Conservation (phyloP, 2,113 vertebrate genomes). For the Ailuropoda melanoleuca region DNA sequence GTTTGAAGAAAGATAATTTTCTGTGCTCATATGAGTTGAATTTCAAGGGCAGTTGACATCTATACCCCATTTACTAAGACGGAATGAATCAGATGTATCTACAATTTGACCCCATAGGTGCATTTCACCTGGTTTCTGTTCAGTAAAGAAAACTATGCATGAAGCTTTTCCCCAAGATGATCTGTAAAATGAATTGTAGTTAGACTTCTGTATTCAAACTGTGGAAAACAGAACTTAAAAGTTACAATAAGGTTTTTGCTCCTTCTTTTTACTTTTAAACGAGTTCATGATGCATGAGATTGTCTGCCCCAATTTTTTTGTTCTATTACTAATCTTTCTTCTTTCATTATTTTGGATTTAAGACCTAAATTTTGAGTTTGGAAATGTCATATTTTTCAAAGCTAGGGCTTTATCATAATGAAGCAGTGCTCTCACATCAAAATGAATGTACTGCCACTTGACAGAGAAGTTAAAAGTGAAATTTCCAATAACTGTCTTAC, state of each 20-base stretch:
- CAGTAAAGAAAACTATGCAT: neutral
- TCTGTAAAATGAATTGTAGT: constrained; percentile 17
- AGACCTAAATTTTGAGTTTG: constrained; percentile 63
- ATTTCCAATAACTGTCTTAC: constrained; percentile 44
- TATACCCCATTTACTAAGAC: neutral
- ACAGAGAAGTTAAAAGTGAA: constrained; percentile 68
- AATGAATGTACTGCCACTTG: constrained; percentile 55
- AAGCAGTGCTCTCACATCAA: constrained; percentile 53
- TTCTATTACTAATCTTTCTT: constrained; percentile 62
- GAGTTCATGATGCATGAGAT: constrained; percentile 10
- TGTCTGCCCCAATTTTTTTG: constrained; percentile 42
- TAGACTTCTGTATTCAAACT: neutral
- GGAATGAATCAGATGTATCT: neutral
- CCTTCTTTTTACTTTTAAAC: constrained; percentile 22
- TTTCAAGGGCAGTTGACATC: neutral
- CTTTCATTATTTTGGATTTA: constrained; percentile 62
- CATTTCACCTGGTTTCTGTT: constrained; percentile 22
- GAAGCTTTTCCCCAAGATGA: neutral
- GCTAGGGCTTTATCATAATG: constrained; percentile 63
- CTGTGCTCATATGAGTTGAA: neutral
- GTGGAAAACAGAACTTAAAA: constrained; percentile 21
- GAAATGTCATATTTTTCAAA: constrained; percentile 62
- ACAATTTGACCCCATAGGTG: neutral
- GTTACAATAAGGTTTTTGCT: constrained; percentile 30
- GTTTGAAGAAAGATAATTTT: neutral